Evolutionary conservation across 2,113 vertebrate genomes (phyloP).

Genomic region (Sitta europaea): DNA sequence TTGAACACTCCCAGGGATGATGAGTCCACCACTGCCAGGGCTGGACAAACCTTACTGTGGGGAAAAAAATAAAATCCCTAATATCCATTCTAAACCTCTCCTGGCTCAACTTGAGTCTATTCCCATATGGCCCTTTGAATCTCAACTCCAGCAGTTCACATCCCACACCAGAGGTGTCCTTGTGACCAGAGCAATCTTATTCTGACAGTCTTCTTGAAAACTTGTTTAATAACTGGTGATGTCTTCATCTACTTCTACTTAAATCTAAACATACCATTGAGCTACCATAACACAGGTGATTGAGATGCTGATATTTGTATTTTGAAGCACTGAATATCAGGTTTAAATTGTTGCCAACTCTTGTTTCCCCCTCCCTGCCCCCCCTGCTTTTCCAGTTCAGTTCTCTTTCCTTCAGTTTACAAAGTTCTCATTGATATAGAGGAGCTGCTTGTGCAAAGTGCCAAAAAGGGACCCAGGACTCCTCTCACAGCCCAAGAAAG

Average conservation of each 20-base stretch:
- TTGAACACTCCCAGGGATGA: not conserved
- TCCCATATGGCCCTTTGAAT: not conserved
- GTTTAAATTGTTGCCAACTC: not conserved
- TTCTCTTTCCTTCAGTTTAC: not conserved
- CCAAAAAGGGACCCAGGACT: not conserved
- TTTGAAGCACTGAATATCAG: not conserved
- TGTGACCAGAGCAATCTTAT: not conserved
- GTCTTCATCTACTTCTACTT: not conserved
- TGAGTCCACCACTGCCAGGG: not conserved
- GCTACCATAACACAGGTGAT: not conserved
- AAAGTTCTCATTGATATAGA: not conserved
- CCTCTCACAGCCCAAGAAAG: not conserved
- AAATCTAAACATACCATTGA: not conserved
- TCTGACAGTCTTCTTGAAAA: not conserved
- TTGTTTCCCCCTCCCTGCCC: not conserved
- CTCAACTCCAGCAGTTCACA: not conserved
- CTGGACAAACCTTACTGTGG: not conserved
- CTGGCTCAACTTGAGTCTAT: not conserved
- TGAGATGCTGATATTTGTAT: not conserved
- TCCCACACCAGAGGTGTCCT: too few relatives aligned
- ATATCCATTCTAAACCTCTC: not conserved
- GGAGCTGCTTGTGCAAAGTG: not conserved
- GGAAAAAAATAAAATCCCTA: fast-evolving
- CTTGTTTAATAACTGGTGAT: not conserved
- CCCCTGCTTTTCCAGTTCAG: not conserved